These are phyloP conservation scores for Diloba caeruleocephala DNA, from an alignment of 2,888 invertebrate genomes.

Conservation along the genomic window DNA sequence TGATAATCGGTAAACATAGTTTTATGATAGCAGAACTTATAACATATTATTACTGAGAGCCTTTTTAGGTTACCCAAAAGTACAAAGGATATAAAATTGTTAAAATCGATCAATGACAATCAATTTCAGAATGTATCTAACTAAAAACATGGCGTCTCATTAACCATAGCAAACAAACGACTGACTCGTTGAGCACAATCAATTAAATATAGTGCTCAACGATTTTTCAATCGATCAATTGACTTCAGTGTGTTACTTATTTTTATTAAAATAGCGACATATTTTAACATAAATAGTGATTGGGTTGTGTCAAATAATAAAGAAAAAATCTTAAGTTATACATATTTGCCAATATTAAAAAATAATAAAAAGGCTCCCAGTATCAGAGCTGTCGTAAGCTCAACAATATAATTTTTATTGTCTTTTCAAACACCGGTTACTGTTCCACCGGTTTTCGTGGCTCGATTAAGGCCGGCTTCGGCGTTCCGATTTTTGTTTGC, in stretches of 20 bases:
- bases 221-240: conserved; percentile 17
- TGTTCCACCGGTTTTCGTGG: conserved; percentile 25
- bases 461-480: conserved; percentile 54
- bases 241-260: conserved; percentile 13
- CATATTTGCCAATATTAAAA: background rate
- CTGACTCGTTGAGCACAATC: conserved; percentile 29
- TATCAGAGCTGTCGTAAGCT: conserved; percentile 5
- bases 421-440: conserved; percentile 28
- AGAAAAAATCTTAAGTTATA: background rate
- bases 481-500: conserved; percentile 72
- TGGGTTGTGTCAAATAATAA: conserved; percentile 10
- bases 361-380: conserved; percentile 42
- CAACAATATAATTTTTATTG: conserved; percentile 37
- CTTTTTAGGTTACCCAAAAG: conserved; percentile 18
- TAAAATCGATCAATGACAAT: too few species aligned
- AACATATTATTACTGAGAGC: conserved; percentile 5
- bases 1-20: too few species aligned
- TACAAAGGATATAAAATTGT: too few species aligned
- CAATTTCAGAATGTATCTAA: background rate
- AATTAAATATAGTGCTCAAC: too few species aligned
- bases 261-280: background rate
- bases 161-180: conserved; percentile 28
- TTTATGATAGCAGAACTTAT: background rate
- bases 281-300: conserved; percentile 3
- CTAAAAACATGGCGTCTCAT: conserved; percentile 26